Evolutionary conservation across 2,113 vertebrate genomes (phyloP).

Genomic region (Chionis minor): DNA sequence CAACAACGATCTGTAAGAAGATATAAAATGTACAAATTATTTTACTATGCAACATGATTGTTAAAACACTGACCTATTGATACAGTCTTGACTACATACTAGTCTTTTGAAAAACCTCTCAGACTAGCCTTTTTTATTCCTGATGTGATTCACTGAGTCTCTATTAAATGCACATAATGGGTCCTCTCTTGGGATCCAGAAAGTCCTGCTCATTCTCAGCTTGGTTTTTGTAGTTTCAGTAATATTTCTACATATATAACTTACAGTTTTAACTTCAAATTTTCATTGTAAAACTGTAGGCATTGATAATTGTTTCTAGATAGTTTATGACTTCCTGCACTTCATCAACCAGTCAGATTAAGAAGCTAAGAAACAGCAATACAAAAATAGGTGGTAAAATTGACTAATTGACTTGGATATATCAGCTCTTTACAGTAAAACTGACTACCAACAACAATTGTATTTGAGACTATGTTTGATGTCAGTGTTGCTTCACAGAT

Average conservation of each 20-base stretch:
- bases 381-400: neutral
- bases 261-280: neutral
- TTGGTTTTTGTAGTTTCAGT: neutral
- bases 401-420: neutral
- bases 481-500: neutral
- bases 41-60: neutral
- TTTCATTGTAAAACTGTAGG: neutral
- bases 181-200: neutral
- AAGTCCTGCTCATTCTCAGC: neutral
- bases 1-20: neutral
- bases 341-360: neutral
- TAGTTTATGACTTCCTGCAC: neutral
- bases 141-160: neutral
- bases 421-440: neutral
- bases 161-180: neutral
- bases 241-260: neutral
- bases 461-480: neutral
- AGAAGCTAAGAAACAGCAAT: neutral
- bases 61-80: neutral
- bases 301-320: neutral
- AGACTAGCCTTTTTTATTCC: neutral
- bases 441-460: neutral
- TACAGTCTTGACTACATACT: neutral
- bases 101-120: neutral
- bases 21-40: neutral